Conservation (phyloP, 2,113 vertebrate genomes). For the Hippocampus barbouri region DNA sequence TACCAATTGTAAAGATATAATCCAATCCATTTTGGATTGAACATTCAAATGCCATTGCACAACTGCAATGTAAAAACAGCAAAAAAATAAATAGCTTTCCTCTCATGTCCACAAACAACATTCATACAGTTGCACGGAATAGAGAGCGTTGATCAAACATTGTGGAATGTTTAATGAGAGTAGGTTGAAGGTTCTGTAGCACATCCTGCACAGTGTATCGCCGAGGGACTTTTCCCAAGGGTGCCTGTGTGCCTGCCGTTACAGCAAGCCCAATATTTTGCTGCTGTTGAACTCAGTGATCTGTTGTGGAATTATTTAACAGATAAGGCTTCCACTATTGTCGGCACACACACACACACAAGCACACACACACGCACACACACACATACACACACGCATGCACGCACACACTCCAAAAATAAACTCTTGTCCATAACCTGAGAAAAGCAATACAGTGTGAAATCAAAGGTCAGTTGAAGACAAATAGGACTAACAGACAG, state of each 20-base stretch:
- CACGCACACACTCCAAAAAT: not conserved
- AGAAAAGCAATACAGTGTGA: constrained; percentile 75
- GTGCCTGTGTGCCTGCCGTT: constrained; percentile 63
- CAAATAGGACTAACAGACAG: constrained; percentile 72
- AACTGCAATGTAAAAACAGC: not conserved
- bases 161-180: constrained; percentile 56
- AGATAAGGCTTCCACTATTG: constrained; percentile 79
- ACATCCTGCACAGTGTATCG: constrained; percentile 14
- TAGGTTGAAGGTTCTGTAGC: constrained; percentile 48
- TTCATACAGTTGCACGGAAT: constrained; percentile 12
- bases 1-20: too few relatives aligned
- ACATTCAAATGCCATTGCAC: not conserved
- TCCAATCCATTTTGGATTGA: not conserved
- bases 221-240: constrained; percentile 51
- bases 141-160: constrained; percentile 50
- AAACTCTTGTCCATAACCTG: constrained; percentile 71
- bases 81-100: too few relatives aligned
- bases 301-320: constrained; percentile 80
- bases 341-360: constrained; percentile 67
- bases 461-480: constrained; percentile 77
- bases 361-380: too few relatives aligned
- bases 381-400: too few relatives aligned
- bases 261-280: constrained; percentile 76
- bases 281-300: constrained; percentile 72
- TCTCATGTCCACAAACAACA: constrained; percentile 19